phyloP scores from a whole-genome alignment of 2,113 vertebrate species.

The Tichodroma muraria region DNA sequence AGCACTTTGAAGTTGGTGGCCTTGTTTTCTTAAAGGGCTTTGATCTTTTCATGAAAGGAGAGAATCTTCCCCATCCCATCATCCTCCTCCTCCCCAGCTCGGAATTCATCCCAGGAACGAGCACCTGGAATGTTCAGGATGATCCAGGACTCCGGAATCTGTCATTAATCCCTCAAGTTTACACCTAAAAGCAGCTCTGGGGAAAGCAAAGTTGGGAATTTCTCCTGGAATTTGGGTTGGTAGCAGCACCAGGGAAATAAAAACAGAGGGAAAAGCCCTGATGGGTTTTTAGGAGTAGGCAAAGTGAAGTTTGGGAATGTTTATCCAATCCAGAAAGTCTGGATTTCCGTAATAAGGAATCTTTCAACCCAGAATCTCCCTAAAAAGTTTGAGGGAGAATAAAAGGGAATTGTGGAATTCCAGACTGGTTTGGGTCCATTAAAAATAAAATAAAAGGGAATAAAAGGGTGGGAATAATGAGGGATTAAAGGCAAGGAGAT shows the following conservation, averaged over 20 bases:
- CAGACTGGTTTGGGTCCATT: neutral
- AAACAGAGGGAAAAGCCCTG: fast-evolving
- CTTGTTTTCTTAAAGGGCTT: constrained; percentile 79
- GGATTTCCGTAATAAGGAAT: neutral
- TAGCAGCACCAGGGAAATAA: neutral
- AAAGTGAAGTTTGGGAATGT: neutral
- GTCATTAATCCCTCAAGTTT: constrained; percentile 31
- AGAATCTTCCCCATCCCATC: neutral
- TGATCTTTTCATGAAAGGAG: constrained; percentile 62
- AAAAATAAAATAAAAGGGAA: neutral
- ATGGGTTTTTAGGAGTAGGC: neutral
- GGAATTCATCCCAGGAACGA: neutral
- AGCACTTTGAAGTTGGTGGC: constrained; percentile 65
- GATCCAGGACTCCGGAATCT: neutral
- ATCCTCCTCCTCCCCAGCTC: neutral
- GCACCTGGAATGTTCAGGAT: neutral
- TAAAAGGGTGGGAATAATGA: neutral
- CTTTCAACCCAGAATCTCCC: neutral
- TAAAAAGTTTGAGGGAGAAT: fast-evolving
- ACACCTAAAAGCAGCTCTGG: neutral
- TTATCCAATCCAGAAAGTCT: neutral
- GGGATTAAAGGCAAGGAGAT: neutral
- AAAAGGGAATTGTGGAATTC: neutral
- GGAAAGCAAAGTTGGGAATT: neutral
- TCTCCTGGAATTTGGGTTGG: neutral